These are phyloP conservation scores for Pipistrellus kuhlii DNA, from an alignment of 2,797 vertebrate species.

Conservation along the genomic window DNA sequence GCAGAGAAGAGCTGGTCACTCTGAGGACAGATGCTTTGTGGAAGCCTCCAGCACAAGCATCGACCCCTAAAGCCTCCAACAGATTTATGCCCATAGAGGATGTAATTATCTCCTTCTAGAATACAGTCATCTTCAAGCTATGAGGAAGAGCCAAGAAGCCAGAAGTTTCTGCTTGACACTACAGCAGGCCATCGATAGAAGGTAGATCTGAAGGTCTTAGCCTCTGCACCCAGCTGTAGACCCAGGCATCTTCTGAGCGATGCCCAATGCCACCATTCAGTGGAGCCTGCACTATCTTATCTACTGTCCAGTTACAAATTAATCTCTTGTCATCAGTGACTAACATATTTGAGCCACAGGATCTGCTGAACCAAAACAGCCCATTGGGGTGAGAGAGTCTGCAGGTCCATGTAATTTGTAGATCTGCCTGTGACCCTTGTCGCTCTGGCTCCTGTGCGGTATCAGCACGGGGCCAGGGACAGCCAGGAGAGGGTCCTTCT, in stretches of 20 bases:
- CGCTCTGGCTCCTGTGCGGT: slow-evolving; percentile 47
- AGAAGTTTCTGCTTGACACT: neutral
- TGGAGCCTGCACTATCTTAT: slow-evolving; percentile 81
- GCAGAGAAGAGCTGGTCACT: no score
- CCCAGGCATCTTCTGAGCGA: slow-evolving; percentile 28
- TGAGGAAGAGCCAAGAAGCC: slow-evolving; percentile 18
- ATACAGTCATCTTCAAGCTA: slow-evolving; percentile 46
- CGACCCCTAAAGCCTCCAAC: neutral
- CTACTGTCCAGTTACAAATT: slow-evolving; percentile 80
- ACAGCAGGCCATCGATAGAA: neutral
- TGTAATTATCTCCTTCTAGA: slow-evolving; percentile 6
- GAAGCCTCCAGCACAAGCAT: no score
- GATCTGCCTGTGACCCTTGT: slow-evolving; percentile 66
- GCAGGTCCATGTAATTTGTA: neutral
- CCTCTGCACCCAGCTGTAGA: slow-evolving; percentile 29
- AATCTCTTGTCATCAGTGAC: slow-evolving; percentile 82
- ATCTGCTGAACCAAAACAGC: slow-evolving; percentile 83
- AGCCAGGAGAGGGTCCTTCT: neutral
- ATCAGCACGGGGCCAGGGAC: slow-evolving; percentile 69
- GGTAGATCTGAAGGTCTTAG: slow-evolving; percentile 19
- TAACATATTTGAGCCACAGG: slow-evolving; percentile 76
- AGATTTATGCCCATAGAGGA: slow-evolving; percentile 33
- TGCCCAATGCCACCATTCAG: slow-evolving; percentile 71
- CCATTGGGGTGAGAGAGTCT: slow-evolving; percentile 66
- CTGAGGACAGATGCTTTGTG: no score